These are phyloP conservation scores for Semnornis frantzii DNA, from an alignment of 2,113 vertebrate genomes.

Conservation along the genomic window DNA sequence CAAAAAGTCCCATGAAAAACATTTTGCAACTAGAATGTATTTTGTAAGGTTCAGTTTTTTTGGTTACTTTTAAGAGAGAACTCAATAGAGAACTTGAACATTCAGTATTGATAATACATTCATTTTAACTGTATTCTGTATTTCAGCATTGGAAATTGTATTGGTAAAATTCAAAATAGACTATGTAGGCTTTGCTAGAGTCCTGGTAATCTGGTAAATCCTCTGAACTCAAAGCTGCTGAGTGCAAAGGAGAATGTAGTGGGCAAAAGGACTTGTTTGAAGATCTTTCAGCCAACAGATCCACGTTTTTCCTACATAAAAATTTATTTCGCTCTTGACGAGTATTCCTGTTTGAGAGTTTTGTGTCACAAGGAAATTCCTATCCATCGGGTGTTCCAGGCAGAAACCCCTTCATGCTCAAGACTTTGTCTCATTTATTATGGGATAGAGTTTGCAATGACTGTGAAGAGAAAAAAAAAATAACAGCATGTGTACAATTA, in stretches of 20 bases:
- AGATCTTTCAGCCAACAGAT: not conserved
- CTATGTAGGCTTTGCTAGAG: not conserved
- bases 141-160: not conserved
- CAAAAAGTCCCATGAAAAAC: not conserved
- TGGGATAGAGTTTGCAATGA: not conserved
- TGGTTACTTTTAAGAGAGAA: not conserved
- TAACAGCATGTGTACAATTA: fast-evolving
- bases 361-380: not conserved
- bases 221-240: not conserved
- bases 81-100: not conserved
- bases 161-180: not conserved
- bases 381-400: not conserved
- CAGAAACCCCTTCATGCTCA: not conserved
- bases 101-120: not conserved
- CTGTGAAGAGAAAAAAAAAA: not conserved
- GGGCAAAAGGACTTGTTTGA: not conserved
- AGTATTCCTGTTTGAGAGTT: not conserved
- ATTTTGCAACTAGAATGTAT: not conserved
- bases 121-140: not conserved
- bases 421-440: not conserved
- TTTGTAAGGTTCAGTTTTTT: not conserved
- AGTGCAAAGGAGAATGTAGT: not conserved
- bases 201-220: not conserved
- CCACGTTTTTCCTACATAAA: not conserved
- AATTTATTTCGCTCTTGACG: not conserved